Evolutionary conservation across 2,888 invertebrate genomes (phyloP).

Genomic region (Oasisia sp.): DNA sequence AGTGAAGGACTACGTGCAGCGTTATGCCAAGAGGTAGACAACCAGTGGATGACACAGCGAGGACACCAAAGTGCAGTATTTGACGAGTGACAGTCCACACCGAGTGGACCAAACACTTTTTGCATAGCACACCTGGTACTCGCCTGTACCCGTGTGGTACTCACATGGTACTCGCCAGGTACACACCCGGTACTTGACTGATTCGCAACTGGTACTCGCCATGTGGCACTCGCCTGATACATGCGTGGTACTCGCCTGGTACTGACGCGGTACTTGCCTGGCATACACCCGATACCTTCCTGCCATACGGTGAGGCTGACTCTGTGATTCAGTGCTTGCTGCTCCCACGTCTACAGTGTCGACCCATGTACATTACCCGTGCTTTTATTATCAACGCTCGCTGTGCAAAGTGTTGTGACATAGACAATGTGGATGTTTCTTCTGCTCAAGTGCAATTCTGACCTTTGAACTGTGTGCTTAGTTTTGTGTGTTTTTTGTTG

Average conservation of each 20-base stretch:
- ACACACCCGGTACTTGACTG: no score
- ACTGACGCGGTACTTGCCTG: no score
- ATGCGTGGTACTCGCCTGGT: no score
- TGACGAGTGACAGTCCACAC: neutral
- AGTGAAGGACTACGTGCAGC: slow-evolving; percentile 61
- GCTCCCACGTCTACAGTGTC: neutral
- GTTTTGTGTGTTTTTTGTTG: neutral
- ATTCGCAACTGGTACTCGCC: no score
- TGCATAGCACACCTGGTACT: neutral
- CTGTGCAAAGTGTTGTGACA: neutral
- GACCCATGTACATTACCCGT: neutral
- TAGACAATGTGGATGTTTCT: neutral
- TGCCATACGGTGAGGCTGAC: neutral
- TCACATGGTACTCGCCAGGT: no score
- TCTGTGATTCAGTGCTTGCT: neutral
- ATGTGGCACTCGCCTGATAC: no score
- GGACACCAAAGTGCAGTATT: neutral
- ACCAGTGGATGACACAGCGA: neutral
- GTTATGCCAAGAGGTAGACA: slow-evolving; percentile 57
- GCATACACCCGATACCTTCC: no score
- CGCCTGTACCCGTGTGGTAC: no score
- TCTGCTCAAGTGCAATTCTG: slow-evolving; percentile 4
- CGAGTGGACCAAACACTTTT: neutral
- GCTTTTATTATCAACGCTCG: neutral
- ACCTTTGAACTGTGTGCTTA: neutral